Evolutionary conservation across 2,113 vertebrate genomes (phyloP), one percentile per base, ranked within the genome.

Genomic region (Dipodomys ordii): DNA sequence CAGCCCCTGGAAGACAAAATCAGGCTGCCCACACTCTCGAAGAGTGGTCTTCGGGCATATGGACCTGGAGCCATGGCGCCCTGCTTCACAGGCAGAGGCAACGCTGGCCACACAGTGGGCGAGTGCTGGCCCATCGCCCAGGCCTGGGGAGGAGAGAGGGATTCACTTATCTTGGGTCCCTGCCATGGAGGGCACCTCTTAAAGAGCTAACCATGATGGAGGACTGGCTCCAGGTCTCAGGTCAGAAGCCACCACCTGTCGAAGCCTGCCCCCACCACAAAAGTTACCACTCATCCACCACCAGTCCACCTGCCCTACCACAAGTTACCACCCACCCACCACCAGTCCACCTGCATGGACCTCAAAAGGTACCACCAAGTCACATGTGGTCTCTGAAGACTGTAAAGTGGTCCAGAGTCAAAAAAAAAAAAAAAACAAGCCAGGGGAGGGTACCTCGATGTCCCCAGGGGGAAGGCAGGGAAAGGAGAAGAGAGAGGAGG

Each of bases 161-260:
- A 12, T 49, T 49, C 9, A 12, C 9, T 12, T 9, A 49, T 12
- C 49, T 49, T 49, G 12, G 49, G 49, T 49, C 49, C 49, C 49
- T 49, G 30, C 60, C 12, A 1, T 27, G 20, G 44, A 6, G 20
- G 65, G 30, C n/a, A 46, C 15, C 9, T n/a, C 13, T 44, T 53
- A 18, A 73, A 83, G 9, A 64, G 23, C 15, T 0, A 13, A 39
- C 46, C 23, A 28, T 23, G 44, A 25, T 27, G 12, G 28, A 71
- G 22, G 28, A 6, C 4, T 0, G 6, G 13, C 2, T 6, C 64
- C 4, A 84, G 1, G 44, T 30, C 2, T 0, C 69, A 7, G 1
- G n/a, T 57, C 32, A 20, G 3, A 53, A 83, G 22, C 28, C 44
- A 67, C 28, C 2, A 25, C 22, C 39, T 39, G 39, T 39, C 39